A percentile compares a stretch with the other conserved stretches of the same genome.
Evolutionary conservation across 2,113 vertebrate species (phyloP).

Genomic region (Hiodon tergisus): DNA sequence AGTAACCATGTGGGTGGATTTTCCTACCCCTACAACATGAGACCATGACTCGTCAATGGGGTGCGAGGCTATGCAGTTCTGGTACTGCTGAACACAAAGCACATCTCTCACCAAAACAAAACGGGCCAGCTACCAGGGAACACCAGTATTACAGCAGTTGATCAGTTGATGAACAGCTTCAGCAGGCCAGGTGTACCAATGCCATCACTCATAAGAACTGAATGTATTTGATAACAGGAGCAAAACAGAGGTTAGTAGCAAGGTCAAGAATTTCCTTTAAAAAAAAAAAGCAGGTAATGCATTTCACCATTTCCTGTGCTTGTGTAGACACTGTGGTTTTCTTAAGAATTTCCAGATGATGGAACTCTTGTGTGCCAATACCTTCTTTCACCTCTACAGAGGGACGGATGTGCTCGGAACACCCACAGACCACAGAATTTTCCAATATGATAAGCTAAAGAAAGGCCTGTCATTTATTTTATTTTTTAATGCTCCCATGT

Average conservation of each 20-base stretch:
- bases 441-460: no score
- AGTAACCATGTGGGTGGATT: not conserved
- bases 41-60: slow-evolving; percentile 2
- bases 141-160: not conserved
- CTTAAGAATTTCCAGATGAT: no score
- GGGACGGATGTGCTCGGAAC: no score
- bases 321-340: no score
- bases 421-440: no score
- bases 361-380: no score
- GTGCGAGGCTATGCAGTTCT: not conserved
- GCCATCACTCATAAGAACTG: no score
- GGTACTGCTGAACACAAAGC: not conserved
- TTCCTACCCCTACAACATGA: not conserved
- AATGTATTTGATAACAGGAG: not conserved
- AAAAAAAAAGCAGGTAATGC: no score
- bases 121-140: not conserved
- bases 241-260: not conserved
- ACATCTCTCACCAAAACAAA: not conserved
- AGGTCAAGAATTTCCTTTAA: not conserved
- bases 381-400: no score
- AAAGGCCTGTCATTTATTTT: no score
- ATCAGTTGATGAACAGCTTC: not conserved
- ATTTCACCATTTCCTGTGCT: no score
- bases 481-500: no score
- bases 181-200: not conserved